Conservation (phyloP, 64 coral and sea anemone genomes). For the Catalaphyllia jardinei region DNA sequence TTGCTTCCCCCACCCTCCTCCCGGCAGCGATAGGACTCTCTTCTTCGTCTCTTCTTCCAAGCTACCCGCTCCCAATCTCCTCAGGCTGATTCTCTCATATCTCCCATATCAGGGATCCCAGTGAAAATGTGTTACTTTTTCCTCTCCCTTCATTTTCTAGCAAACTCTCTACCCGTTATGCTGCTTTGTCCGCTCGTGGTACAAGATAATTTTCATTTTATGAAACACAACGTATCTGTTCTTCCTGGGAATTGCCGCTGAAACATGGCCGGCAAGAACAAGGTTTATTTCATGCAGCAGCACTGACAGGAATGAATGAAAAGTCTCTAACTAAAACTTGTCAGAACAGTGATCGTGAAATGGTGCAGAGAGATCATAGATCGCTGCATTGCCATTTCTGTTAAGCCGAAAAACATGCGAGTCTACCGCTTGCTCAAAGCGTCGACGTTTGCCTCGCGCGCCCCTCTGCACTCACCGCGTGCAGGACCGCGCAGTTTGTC, state of each 20-base stretch:
- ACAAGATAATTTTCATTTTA: neutral
- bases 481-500: neutral
- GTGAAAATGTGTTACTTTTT: no score
- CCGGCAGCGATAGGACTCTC: no score
- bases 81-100: no score
- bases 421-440: neutral
- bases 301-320: neutral
- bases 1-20: no score
- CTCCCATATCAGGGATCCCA: no score
- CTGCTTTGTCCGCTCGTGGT: no score
- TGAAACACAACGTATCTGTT: neutral
- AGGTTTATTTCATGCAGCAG: no score
- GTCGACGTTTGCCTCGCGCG: neutral
- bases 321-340: no score
- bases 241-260: neutral
- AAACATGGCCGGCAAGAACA: neutral
- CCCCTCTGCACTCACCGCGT: neutral
- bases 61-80: no score
- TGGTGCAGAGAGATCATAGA: neutral
- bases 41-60: no score
- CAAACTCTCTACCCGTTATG: no score
- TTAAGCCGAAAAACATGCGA: slow-evolving; percentile 1
- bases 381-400: neutral
- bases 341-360: neutral
- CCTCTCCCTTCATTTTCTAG: no score